Evolutionary conservation across 2,888 invertebrate genomes (phyloP).

Genomic region (Colletes collaris): DNA sequence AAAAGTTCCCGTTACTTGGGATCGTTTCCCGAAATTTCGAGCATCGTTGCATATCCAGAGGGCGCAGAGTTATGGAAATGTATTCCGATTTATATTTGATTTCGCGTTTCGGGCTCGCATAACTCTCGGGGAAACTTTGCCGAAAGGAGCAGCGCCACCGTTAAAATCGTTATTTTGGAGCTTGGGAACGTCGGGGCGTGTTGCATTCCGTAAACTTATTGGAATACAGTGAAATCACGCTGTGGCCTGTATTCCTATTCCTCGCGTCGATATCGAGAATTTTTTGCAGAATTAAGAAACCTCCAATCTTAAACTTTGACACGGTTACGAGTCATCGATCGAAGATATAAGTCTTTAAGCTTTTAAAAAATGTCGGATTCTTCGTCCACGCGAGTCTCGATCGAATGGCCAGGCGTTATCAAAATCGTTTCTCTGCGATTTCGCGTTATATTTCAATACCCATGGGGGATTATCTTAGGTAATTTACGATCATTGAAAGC

Average conservation of each 20-base stretch:
- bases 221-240: no score
- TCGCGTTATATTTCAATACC: not conserved
- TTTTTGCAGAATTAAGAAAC: no score
- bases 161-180: no score
- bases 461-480: slow-evolving; percentile 2
- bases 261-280: no score
- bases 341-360: no score
- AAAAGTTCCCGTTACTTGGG: not conserved
- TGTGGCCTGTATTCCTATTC: no score
- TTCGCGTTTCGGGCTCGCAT: not conserved
- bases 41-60: slow-evolving; percentile 4
- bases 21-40: not conserved
- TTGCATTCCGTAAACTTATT: no score
- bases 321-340: no score
- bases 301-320: no score
- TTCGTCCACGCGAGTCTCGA: not conserved
- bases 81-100: slow-evolving; percentile 5
- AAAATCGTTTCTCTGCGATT: not conserved
- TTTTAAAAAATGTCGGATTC: no score
- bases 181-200: no score
- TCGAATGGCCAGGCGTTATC: not conserved
- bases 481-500: slow-evolving; percentile 6
- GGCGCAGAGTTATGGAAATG: slow-evolving; percentile 1
- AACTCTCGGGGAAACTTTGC: not conserved
- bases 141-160: not conserved